Evolutionary conservation across 1,140 invertebrate genomes (phyloP), one percentile per base, ranked within the genome.

Genomic region (Drosophila funebris): DNA sequence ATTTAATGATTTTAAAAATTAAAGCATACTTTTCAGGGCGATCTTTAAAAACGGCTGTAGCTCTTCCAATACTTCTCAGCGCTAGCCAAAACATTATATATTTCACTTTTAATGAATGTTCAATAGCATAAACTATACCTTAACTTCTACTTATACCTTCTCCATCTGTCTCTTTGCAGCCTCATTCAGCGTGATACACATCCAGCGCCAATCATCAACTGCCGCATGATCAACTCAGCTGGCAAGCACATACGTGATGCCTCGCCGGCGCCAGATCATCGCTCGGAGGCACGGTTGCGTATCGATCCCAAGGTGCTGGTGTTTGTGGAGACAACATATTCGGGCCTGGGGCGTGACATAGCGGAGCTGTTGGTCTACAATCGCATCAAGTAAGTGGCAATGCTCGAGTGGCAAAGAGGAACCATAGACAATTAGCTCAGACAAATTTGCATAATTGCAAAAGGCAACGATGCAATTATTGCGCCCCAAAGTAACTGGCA

Each of bases 241-340:
- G 94, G 94, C 36, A 94, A 95, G 63, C 92, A 94, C 56, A 92
- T 94, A 58, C 82, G 92, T 13, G 93, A 94, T 72, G 91, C 92
- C 31, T 92, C 93, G 22, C 92, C 93, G 16, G 94, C 94, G 36
- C 94, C 95, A 37, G 96, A 97, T 92, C 97, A 98, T 92, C 94
- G 96, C 39, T 96, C 96, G 18, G 96, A 96, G 81, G 96, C 96
- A 54, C 93, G 96, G 22, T 92, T 97, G 27, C 94, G 96, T 56
- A 96, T 97, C 90, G 97, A 98, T 92, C 95, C 96, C 24, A 98
- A 98, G 92, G 97, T 98, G 67, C 93, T 99, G 68, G 96, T 99
- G 61, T 97, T 99, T 91, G 97, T 98, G n/a, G 98, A 99, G 92
- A 98, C 97, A 11, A 96, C 96, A 39, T 98, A 98, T 92, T 98